Percentiles rank a stretch among this genome's conserved stretches.
Evolutionary conservation across 53 echinoderm and acorn worm genomes (phyloP).

Genomic region (Actinopyga echinites): DNA sequence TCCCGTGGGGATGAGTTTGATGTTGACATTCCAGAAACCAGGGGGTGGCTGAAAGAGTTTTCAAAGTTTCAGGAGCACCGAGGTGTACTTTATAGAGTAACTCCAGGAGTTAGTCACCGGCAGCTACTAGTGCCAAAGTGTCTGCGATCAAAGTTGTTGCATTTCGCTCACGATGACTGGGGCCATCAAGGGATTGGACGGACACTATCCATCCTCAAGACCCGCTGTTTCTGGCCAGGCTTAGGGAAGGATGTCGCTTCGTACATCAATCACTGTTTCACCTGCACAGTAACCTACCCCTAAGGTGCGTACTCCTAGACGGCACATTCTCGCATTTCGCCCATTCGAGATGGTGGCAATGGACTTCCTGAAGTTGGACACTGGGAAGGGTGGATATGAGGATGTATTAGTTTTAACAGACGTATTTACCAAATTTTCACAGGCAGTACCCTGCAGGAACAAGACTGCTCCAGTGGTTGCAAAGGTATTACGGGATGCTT

Average conservation of each 20-base stretch:
- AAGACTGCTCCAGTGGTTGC: constrained; percentile 56
- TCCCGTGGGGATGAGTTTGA: not conserved
- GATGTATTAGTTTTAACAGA: constrained; percentile 68
- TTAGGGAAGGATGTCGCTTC: constrained; percentile 45
- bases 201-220: constrained; percentile 36
- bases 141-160: constrained; percentile 7
- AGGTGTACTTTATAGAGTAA: constrained; percentile 57
- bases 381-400: constrained; percentile 55
- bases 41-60: constrained; percentile 43
- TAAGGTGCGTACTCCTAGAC: constrained; percentile 49
- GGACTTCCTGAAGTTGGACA: constrained; percentile 68
- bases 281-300: constrained; percentile 46
- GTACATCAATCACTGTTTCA: constrained; percentile 54
- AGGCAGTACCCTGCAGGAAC: constrained; percentile 59
- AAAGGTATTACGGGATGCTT: constrained; percentile 47
- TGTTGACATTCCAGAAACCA: not conserved
- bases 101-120: not conserved
- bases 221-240: constrained; percentile 60
- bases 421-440: constrained; percentile 63
- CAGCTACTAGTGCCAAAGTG: constrained; percentile 45
- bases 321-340: constrained; percentile 60
- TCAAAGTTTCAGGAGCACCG: constrained; percentile 16
- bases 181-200: constrained; percentile 54
- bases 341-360: constrained; percentile 63
- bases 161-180: constrained; percentile 46